Evolutionary conservation across 2,797 vertebrate genomes (phyloP).

Genomic region (Brachyrhaphis roseni): DNA sequence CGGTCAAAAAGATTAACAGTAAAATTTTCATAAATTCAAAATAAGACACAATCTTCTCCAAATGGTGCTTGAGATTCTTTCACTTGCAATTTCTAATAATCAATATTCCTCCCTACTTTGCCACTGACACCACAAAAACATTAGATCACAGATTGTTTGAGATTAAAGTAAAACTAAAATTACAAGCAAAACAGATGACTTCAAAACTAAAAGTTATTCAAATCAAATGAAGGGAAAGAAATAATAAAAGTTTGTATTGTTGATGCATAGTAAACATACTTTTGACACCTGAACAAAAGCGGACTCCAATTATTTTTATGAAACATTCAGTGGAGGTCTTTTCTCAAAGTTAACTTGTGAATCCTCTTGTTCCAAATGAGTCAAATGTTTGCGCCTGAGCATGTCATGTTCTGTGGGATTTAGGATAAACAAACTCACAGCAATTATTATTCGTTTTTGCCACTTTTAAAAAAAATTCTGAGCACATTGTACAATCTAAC

Average conservation of each 20-base stretch:
- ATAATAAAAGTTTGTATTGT: neutral
- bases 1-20: too few species aligned
- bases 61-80: neutral
- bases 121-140: neutral
- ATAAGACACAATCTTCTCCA: neutral
- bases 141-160: neutral
- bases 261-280: neutral
- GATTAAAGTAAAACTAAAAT: neutral
- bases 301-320: neutral
- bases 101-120: neutral
- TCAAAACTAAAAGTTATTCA: neutral
- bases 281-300: neutral
- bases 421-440: neutral
- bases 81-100: neutral
- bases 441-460: neutral
- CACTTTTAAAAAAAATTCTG: neutral
- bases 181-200: neutral
- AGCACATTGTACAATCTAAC: neutral
- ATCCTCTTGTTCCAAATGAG: neutral
- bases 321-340: neutral
- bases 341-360: neutral
- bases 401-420: neutral
- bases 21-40: too few species aligned
- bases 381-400: neutral
- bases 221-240: too few species aligned